Percentiles rank a stretch among this genome's conserved stretches.
Evolutionary conservation across 37 sponge, comb jelly and placozoan species (phyloP).

Genomic region (Corticium candelabrum): DNA sequence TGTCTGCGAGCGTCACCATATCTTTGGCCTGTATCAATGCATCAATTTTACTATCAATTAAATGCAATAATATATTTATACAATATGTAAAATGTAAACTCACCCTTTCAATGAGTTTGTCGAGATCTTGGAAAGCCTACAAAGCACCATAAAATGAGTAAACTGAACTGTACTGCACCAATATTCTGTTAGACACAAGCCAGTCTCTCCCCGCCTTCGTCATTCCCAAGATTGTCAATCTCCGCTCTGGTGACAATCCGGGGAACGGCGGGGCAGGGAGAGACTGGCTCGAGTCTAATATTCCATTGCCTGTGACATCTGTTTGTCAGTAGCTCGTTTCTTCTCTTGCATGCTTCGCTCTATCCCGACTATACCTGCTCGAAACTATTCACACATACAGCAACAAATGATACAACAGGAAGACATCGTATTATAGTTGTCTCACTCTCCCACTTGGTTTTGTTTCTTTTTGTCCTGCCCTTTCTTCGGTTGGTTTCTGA

Average conservation of each 20-base stretch:
- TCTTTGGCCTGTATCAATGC: conserved; percentile 53
- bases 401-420: background rate
- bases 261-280: too few relatives aligned
- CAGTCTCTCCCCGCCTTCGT: too few relatives aligned
- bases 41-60: background rate
- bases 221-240: too few relatives aligned
- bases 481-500: background rate
- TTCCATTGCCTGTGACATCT: conserved; percentile 34
- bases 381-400: too few relatives aligned
- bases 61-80: too few relatives aligned
- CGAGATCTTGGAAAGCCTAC: conserved; percentile 86
- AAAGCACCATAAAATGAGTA: background rate
- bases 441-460: background rate
- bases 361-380: conserved; percentile 79
- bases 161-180: too few relatives aligned
- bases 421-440: background rate
- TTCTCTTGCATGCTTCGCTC: conserved; percentile 79
- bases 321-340: conserved; percentile 46
- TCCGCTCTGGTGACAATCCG: too few relatives aligned
- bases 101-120: conserved; percentile 89
- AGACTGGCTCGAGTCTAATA: background rate
- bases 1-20: conserved; percentile 83
- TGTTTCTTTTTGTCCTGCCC: background rate
- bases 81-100: background rate
- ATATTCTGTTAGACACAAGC: too few relatives aligned